Evolutionary conservation across 2,797 vertebrate species (phyloP).

Genomic region (Sebastes vulpes): DNA sequence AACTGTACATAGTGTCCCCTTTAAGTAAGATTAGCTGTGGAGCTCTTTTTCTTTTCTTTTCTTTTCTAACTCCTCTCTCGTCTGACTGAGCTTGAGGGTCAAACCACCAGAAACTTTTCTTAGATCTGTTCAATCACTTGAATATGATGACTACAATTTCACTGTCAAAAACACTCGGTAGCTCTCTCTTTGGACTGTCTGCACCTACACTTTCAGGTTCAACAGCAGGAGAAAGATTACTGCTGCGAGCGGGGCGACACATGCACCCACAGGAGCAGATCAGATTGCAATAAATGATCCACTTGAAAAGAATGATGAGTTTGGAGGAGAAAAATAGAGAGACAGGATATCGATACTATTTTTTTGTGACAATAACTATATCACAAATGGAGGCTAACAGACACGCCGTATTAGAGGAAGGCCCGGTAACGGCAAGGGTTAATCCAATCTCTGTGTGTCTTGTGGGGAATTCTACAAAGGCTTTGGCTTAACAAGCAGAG

Average conservation of each 20-base stretch:
- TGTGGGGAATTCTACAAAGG: background rate
- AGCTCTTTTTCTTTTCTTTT: background rate
- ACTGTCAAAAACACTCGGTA: slow-evolving; percentile 41
- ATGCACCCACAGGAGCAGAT: background rate
- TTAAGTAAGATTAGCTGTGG: background rate
- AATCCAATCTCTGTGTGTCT: background rate
- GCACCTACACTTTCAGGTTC: background rate
- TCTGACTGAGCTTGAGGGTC: slow-evolving; percentile 60
- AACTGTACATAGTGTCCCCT: rapidly evolving
- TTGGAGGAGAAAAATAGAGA: background rate
- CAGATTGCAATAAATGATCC: slow-evolving; percentile 3
- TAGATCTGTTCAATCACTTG: slow-evolving; percentile 66
- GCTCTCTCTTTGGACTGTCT: background rate
- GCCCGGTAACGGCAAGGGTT: background rate
- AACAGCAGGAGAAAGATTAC: background rate
- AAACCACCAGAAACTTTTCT: slow-evolving; percentile 57
- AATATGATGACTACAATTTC: slow-evolving; percentile 72
- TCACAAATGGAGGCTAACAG: background rate
- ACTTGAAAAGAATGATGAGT: background rate
- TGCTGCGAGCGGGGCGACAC: background rate
- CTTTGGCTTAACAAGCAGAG: background rate
- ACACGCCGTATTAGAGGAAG: background rate
- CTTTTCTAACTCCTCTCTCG: background rate
- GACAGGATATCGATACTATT: too few relatives aligned
- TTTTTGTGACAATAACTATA: background rate